These are phyloP conservation scores for Drosophila oshimai DNA, from an alignment of 1,140 invertebrate genomes.

Conservation along the genomic window DNA sequence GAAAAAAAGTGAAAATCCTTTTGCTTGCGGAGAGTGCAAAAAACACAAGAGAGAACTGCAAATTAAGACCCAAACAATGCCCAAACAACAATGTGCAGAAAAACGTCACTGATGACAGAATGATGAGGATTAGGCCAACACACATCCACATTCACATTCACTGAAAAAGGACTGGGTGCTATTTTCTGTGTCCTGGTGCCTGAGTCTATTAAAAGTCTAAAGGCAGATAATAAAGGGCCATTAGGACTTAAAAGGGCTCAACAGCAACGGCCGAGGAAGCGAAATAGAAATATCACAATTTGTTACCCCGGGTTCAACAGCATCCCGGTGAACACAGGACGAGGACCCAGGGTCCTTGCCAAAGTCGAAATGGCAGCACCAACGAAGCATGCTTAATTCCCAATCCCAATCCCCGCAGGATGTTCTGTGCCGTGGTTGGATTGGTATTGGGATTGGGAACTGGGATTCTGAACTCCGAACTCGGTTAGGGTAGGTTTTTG, in stretches of 20 bases:
- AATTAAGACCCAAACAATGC: slow-evolving; percentile 74
- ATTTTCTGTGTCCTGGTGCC: slow-evolving; percentile 47
- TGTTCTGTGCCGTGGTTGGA: slow-evolving; percentile 29
- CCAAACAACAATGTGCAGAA: slow-evolving; percentile 74
- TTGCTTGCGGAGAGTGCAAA: slow-evolving; percentile 48
- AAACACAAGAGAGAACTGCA: slow-evolving; percentile 59
- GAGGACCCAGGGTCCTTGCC: slow-evolving; percentile 54
- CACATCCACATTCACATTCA: slow-evolving; percentile 23
- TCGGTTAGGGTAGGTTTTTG: slow-evolving; percentile 75
- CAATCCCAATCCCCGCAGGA: slow-evolving; percentile 63
- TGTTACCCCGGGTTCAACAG: slow-evolving; percentile 57
- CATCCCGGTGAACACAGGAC: slow-evolving; percentile 32
- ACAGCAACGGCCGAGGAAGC: slow-evolving; percentile 47
- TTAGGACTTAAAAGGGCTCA: slow-evolving; percentile 82
- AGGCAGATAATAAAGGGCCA: slow-evolving; percentile 82
- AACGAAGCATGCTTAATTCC: slow-evolving; percentile 81
- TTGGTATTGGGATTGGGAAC: background rate
- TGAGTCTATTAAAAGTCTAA: slow-evolving; percentile 82
- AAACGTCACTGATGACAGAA: slow-evolving; percentile 82
- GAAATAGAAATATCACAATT: slow-evolving; percentile 50
- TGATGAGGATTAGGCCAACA: slow-evolving; percentile 80
- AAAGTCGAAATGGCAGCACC: slow-evolving; percentile 79
- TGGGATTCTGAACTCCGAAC: background rate
- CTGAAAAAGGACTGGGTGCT: slow-evolving; percentile 7
- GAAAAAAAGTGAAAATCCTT: slow-evolving; percentile 63